These are phyloP conservation scores for Cyanistes caeruleus DNA, from an alignment of 2,113 vertebrate genomes.

Conservation along the genomic window DNA sequence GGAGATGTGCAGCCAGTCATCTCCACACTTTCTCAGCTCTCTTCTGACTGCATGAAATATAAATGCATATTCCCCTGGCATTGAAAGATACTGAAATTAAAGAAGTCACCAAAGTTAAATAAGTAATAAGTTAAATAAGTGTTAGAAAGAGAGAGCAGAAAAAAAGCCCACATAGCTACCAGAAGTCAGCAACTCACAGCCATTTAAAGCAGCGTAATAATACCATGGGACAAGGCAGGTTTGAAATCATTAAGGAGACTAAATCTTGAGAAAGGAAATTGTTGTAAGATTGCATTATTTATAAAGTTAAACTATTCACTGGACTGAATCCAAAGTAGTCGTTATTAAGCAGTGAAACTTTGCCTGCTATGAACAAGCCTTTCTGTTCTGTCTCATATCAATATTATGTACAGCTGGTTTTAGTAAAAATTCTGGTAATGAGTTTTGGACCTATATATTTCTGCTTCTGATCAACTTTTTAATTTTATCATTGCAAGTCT, in stretches of 20 bases:
- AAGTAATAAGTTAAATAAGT: neutral
- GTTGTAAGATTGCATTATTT: slow-evolving; percentile 67
- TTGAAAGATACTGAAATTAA: neutral
- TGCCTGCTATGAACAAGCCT: slow-evolving; percentile 36
- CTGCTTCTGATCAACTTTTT: neutral
- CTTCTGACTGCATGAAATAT: neutral
- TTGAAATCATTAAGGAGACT: slow-evolving; percentile 53
- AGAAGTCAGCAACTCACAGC: neutral
- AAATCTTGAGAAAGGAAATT: slow-evolving; percentile 67
- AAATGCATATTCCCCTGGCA: neutral
- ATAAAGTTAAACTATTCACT: slow-evolving; percentile 69
- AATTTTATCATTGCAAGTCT: neutral
- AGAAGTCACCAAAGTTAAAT: neutral
- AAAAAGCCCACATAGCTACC: neutral
- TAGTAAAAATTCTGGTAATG: slow-evolving; percentile 20
- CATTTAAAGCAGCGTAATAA: slow-evolving; percentile 19
- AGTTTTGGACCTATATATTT: neutral
- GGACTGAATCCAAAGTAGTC: slow-evolving; percentile 50
- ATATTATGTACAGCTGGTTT: slow-evolving; percentile 48
- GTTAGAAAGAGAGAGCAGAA: neutral
- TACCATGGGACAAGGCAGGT: neutral
- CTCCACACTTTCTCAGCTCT: neutral
- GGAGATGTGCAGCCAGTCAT: neutral
- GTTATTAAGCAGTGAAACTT: slow-evolving; percentile 46
- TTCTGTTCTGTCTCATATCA: slow-evolving; percentile 21